A percentile compares a stretch with the other conserved stretches of the same genome.
Evolutionary conservation across 2,888 invertebrate species (phyloP).

Genomic region (Creontiades dilutus): DNA sequence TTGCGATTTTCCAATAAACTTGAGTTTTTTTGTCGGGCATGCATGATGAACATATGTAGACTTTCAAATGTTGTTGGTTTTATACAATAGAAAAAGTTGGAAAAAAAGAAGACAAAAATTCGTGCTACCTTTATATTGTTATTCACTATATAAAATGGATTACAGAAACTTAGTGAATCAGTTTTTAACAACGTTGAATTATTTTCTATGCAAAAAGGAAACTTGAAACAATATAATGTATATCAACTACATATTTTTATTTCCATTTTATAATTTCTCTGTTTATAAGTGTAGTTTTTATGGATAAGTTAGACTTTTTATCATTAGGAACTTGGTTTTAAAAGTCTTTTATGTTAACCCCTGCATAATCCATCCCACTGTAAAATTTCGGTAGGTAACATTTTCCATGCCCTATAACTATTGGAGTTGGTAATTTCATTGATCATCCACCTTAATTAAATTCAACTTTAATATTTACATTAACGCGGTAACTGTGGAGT

Average conservation of each 20-base stretch:
- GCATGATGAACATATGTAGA: slow-evolving; percentile 18
- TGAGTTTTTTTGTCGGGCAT: slow-evolving; percentile 18
- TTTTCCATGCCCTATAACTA: background rate
- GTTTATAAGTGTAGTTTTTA: slow-evolving; percentile 60
- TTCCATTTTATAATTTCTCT: slow-evolving; percentile 28
- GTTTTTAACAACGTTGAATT: background rate
- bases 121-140: slow-evolving; percentile 49
- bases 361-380: background rate
- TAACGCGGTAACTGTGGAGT: no score
- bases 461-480: no score
- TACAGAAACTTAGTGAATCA: background rate
- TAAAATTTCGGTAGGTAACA: background rate
- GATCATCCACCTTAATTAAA: background rate
- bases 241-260: slow-evolving; percentile 9
- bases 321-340: slow-evolving; percentile 10
- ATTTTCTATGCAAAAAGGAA: background rate
- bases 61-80: background rate
- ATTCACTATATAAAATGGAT: slow-evolving; percentile 33
- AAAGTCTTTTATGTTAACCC: slow-evolving; percentile 12
- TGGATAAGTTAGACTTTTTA: slow-evolving; percentile 42
- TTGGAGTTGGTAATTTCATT: background rate
- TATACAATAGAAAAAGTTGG: background rate
- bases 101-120: background rate
- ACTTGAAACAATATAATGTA: background rate
- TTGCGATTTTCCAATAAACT: background rate